Percentiles rank a stretch among this genome's conserved stretches.
Evolutionary conservation across 1,140 invertebrate genomes (phyloP).

Genomic region (Hetaerina americana): DNA sequence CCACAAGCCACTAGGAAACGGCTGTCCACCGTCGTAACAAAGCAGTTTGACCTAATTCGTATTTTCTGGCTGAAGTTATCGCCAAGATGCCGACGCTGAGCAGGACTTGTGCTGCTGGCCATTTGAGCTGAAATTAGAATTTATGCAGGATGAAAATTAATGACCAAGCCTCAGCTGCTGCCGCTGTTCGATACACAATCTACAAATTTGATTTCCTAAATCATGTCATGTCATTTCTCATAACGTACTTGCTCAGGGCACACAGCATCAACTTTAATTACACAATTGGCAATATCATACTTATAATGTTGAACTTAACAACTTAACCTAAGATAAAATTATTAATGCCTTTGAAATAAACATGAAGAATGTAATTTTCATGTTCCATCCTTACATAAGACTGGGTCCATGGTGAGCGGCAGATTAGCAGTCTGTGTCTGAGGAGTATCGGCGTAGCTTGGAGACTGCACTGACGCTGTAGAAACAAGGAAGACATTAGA

Average conservation of each 20-base stretch:
- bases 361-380: slow-evolving; percentile 6
- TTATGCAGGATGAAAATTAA: no score
- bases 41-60: slow-evolving; percentile 83
- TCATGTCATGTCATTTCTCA: no score
- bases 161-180: no score
- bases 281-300: neutral
- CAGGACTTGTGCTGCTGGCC: slow-evolving; percentile 42
- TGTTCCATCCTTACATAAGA: slow-evolving; percentile 79
- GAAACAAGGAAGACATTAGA: no score
- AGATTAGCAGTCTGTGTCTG: slow-evolving; percentile 61
- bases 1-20: slow-evolving; percentile 95
- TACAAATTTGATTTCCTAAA: no score
- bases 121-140: slow-evolving; percentile 46
- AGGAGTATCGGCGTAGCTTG: slow-evolving; percentile 65
- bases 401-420: slow-evolving; percentile 91
- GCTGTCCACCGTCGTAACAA: slow-evolving; percentile 94
- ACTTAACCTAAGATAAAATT: neutral
- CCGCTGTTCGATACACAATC: no score
- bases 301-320: slow-evolving; percentile 3
- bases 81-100: slow-evolving; percentile 72
- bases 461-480: slow-evolving; percentile 62
- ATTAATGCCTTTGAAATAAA: neutral
- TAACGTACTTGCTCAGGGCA: no score
- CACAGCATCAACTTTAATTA: no score
- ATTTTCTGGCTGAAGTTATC: slow-evolving; percentile 95